Conservation (phyloP, 23 tunicate genomes). For the Botrylloides violaceus region DNA sequence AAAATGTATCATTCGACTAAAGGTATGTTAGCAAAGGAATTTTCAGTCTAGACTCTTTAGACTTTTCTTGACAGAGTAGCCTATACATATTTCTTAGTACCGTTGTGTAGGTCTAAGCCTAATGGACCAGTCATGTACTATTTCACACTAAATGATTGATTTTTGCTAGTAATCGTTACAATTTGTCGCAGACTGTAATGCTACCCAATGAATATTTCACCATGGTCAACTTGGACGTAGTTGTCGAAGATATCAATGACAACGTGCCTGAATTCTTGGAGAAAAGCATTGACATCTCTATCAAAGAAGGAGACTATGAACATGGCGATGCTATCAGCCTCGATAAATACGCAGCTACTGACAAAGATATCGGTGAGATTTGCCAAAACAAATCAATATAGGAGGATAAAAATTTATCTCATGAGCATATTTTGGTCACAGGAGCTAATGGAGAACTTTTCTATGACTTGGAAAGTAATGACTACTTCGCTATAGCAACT, state of each 20-base stretch:
- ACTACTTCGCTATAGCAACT: constrained; percentile 38
- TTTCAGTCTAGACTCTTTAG: background rate
- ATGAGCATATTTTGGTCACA: constrained; percentile 1
- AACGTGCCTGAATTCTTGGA: constrained; percentile 39
- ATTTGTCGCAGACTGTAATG: constrained; percentile 29
- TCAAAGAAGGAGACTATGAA: constrained; percentile 24
- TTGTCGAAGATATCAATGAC: constrained; percentile 77
- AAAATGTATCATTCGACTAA: constrained; percentile 29
- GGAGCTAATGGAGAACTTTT: constrained; percentile 46
- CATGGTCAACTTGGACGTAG: constrained; percentile 48
- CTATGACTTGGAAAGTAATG: constrained; percentile 31
- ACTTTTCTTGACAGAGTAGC: too few species aligned
- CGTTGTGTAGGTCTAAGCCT: too few species aligned
- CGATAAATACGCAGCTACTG: constrained; percentile 41
- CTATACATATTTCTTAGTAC: too few species aligned
- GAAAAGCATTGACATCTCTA: constrained; percentile 4
- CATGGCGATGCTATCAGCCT: constrained; percentile 30
- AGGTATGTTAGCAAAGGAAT: constrained; percentile 30
- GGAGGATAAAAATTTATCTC: background rate
- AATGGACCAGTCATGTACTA: too few species aligned
- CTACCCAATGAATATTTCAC: constrained; percentile 18
- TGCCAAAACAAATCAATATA: background rate
- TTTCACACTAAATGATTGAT: too few species aligned
- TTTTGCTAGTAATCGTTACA: too few species aligned
- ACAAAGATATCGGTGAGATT: constrained; percentile 42